Conservation (phyloP, 2,113 vertebrate species). For the Leucosticte australis region DNA sequence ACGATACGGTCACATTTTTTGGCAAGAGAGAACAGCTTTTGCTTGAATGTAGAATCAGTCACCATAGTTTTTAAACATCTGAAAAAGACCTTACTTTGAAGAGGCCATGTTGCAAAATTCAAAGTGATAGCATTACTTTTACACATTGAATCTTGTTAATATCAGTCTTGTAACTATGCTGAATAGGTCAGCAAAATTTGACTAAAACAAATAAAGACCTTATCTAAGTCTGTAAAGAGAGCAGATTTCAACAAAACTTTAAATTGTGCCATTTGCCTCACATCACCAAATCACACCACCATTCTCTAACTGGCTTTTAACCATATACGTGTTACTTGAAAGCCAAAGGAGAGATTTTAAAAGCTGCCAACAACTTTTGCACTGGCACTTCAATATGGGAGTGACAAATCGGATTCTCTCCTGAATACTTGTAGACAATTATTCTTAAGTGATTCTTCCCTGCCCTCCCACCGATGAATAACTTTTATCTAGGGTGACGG, state of each 20-base stretch:
- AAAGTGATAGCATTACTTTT: neutral
- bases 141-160: neutral
- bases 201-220: neutral
- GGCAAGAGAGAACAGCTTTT: neutral
- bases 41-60: neutral
- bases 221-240: neutral
- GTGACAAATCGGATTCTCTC: neutral
- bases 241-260: neutral
- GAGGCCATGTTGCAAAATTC: neutral
- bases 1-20: neutral
- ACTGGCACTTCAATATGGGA: neutral
- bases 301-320: slow-evolving; percentile 16
- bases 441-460: neutral
- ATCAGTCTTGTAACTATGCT: neutral
- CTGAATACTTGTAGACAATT: slow-evolving; percentile 18
- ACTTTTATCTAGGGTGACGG: neutral
- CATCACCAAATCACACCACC: neutral
- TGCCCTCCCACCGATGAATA: neutral
- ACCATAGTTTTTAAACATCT: neutral
- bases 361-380: neutral
- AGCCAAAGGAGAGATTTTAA: neutral
- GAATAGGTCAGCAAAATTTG: neutral
- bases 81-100: neutral
- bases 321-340: neutral
- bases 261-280: neutral